Evolutionary conservation across 2,888 invertebrate genomes (phyloP), one percentile per base, ranked within the genome.

Genomic region (Halictus quadricinctus): DNA sequence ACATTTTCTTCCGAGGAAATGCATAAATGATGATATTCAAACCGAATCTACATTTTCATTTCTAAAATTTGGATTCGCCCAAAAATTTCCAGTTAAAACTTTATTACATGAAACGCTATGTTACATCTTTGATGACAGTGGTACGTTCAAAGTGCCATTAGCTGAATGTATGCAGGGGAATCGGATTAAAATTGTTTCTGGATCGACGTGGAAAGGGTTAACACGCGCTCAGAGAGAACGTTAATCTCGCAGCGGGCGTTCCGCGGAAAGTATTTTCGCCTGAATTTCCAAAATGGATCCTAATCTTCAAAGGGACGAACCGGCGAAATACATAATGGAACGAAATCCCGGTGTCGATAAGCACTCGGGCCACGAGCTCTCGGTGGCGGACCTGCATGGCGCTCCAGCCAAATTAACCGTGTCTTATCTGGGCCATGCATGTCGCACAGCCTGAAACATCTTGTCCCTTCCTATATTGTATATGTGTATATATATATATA

Each of bases 361-460:
- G 43, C 60, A 64, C 58, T 43, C 58, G 18, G 46, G 43, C 13
- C n/a, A 41, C 8, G 60, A 72, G 70, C 50, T 21, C 66, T 60
- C 66, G 50, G 13, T 18, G 46, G 74, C 69, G 76, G 69, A 60
- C 76, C 64, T 77, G 72, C 66, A 78, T 43, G 50, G 25, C 54
- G 60, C 78, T 18, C 13, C 60, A 29, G 48, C 43, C 81, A 81
- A 86, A 86, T 86, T 86, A 86, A 81, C 81, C 86, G 73, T 81
- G 79, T 73, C 86, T 86, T 86, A 86, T 86, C 86, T 86, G 58
- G 70, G 8, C 69, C 74, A 46, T 75, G 77, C 86, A 79, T 43
- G 76, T 76, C 60, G 50, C 76, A 46, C 21, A 64, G 73, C n/a
- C 73, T n/a, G 74, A 73, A 77, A 79, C 81, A 76, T 79, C 81